Evolutionary conservation across 2,797 vertebrate species (phyloP), one percentile per base, ranked within the genome.

Genomic region (Periophthalmus magnuspinnatus): DNA sequence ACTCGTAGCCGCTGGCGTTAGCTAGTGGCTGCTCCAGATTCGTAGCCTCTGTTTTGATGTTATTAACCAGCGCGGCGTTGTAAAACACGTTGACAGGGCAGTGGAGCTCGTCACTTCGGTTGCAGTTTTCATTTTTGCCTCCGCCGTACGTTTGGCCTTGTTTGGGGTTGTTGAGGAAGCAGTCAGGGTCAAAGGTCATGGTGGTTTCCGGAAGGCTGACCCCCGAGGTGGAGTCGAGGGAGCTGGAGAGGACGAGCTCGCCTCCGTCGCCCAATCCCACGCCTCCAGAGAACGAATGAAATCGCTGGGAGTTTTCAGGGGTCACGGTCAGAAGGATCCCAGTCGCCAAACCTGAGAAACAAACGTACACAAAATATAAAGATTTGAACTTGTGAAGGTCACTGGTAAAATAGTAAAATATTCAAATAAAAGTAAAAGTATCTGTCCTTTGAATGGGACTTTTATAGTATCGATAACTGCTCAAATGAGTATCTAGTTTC

Each of bases 111-210:
- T 90, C 85, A 4, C 45, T 45, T 0, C 88, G 85, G 10, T 91
- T 91, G 77, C 92, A 92, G 48, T 89, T 86, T 81, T 97, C 96
- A 0, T 86, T 93, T 84, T 98, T 97, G 68, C 97, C 91, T 70
- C 97, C 96, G 54, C 97, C 97, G 0, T 99, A 99, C 0, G 97
- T 99, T 91, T 99, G 97, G 71, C 97, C 97, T 92, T 99, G 97
- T 90, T 98, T 99, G 74, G 97, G 97, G 77, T 98, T 99, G 84
- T 99, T 99, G 81, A 99, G 97, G 91, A 99, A 99, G 93, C 97
- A 98, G 90, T 99, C 97, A 0, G 97, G 97, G 92, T 99, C 97
- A 86, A 99, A 99, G 85, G 96, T 98, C 95, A 98, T 96, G 82
- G 95, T 93, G 82, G 96, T 95, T 82, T 98, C 96, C 50, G 93